phyloP scores from a whole-genome alignment of 1,140 invertebrate species.

The Trinorchestia longiramus region DNA sequence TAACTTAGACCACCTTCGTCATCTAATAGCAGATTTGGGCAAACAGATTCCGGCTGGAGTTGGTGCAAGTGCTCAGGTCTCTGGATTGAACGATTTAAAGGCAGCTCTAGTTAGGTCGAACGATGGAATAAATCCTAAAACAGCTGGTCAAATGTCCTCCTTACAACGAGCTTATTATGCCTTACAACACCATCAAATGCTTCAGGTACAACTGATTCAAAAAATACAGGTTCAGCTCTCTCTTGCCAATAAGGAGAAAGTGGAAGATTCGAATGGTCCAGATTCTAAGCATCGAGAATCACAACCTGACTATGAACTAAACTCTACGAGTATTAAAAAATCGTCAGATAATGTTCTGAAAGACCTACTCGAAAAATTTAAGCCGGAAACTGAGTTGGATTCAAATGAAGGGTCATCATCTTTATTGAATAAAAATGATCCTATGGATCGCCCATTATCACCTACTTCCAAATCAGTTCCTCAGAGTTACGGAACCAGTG shows the following conservation, averaged over 20 bases:
- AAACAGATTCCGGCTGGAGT: background rate
- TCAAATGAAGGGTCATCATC: background rate
- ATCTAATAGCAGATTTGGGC: slow-evolving; percentile 30
- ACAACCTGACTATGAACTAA: background rate
- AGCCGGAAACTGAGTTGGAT: slow-evolving; percentile 52
- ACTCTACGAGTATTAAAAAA: slow-evolving; percentile 26
- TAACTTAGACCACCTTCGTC: slow-evolving; percentile 1
- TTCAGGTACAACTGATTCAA: slow-evolving; percentile 92
- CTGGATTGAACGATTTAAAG: slow-evolving; percentile 27
- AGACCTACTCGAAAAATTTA: slow-evolving; percentile 59
- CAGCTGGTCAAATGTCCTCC: slow-evolving; percentile 87
- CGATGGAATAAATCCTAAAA: slow-evolving; percentile 79
- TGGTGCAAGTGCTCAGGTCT: background rate
- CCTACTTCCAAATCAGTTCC: slow-evolving; percentile 60
- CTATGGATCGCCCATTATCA: slow-evolving; percentile 56
- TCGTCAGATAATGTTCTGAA: slow-evolving; percentile 55
- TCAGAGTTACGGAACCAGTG: slow-evolving; percentile 76
- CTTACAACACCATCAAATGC: slow-evolving; percentile 92
- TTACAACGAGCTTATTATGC: slow-evolving; percentile 91
- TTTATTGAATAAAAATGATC: background rate
- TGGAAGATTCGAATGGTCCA: slow-evolving; percentile 31
- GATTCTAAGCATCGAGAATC: background rate
- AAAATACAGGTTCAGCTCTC: slow-evolving; percentile 90
- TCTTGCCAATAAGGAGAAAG: slow-evolving; percentile 71
- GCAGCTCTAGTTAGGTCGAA: slow-evolving; percentile 90